Evolutionary conservation across 2,888 invertebrate genomes (phyloP).

Genomic region (Mylabris sibirica): DNA sequence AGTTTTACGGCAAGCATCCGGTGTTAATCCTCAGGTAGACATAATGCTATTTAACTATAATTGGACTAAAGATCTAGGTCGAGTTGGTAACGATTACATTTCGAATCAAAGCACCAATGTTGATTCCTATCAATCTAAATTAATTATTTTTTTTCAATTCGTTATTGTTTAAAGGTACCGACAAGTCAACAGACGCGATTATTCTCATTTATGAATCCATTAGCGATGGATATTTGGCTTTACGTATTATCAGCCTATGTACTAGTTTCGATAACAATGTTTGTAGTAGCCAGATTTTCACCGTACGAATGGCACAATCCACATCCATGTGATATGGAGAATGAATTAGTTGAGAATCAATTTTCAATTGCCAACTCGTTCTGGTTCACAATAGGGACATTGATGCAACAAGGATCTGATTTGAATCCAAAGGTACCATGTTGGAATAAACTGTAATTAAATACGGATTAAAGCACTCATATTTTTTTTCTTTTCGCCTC

Average conservation of each 20-base stretch:
- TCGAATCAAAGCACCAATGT: neutral
- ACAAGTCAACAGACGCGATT: conserved; percentile 73
- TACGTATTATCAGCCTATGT: conserved; percentile 83
- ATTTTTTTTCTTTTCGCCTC: conserved; percentile 36
- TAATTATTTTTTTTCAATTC: conserved; percentile 3
- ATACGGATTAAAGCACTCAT: conserved; percentile 48
- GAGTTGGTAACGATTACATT: conserved; percentile 10
- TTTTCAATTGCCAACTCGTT: conserved; percentile 84
- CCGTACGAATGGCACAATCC: conserved; percentile 84
- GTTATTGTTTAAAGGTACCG: conserved; percentile 66
- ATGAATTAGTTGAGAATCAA: conserved; percentile 75
- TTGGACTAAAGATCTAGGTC: neutral
- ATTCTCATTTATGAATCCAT: conserved; percentile 88
- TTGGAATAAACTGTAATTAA: conserved; percentile 10
- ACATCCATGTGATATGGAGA: conserved; percentile 70
- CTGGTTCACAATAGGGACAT: conserved; percentile 89
- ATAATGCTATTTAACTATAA: conserved; percentile 5
- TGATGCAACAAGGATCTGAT: conserved; percentile 86
- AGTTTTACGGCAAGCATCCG: conserved; percentile 70
- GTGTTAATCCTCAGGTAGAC: conserved; percentile 67
- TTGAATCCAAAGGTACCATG: conserved; percentile 74
- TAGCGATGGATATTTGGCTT: conserved; percentile 87
- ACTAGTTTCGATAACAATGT: conserved; percentile 79
- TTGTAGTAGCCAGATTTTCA: conserved; percentile 80
- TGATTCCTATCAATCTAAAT: neutral